A percentile compares a stretch with the other conserved stretches of the same genome.
Evolutionary conservation across 2,113 vertebrate species (phyloP).

Genomic region (Trichomycterus rosablanca): DNA sequence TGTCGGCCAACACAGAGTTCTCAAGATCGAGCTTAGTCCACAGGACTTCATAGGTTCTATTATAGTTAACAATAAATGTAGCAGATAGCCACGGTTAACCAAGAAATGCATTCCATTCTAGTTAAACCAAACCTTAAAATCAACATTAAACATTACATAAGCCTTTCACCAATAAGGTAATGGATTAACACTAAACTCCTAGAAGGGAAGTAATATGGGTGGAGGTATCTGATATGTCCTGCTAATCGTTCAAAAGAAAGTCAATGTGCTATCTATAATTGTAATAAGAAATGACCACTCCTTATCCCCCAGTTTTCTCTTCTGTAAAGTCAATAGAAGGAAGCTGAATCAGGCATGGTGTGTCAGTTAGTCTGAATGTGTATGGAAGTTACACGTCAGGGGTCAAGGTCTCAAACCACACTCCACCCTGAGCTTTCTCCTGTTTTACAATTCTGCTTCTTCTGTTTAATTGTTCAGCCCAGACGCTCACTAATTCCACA

Average conservation of each 20-base stretch:
- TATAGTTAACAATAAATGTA: constrained; percentile 32
- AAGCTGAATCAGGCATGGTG: constrained; percentile 11
- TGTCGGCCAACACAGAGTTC: constrained; percentile 14
- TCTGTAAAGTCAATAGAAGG: constrained; percentile 30
- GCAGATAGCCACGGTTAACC: constrained; percentile 5
- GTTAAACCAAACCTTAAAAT: constrained; percentile 15
- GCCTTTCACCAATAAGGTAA: not conserved
- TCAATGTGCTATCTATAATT: not conserved
- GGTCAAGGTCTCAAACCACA: constrained; percentile 20
- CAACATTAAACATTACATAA: constrained; percentile 29
- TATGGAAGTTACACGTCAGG: constrained; percentile 13
- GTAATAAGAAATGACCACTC: not conserved
- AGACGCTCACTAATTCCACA: too few relatives aligned
- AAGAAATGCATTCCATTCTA: constrained; percentile 20
- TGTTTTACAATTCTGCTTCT: not conserved
- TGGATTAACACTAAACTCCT: not conserved
- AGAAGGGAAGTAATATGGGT: not conserved
- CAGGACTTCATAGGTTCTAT: not conserved
- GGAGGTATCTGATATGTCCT: constrained; percentile 11
- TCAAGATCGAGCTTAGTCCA: not conserved
- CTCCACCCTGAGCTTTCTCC: constrained; percentile 2
- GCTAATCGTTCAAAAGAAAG: constrained; percentile 5
- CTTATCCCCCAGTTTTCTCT: not conserved
- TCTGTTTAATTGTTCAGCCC: not conserved
- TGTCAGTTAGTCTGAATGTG: not conserved